Conservation (phyloP, 1,140 invertebrate species). For the Macrotrachela quadricornifera region DNA sequence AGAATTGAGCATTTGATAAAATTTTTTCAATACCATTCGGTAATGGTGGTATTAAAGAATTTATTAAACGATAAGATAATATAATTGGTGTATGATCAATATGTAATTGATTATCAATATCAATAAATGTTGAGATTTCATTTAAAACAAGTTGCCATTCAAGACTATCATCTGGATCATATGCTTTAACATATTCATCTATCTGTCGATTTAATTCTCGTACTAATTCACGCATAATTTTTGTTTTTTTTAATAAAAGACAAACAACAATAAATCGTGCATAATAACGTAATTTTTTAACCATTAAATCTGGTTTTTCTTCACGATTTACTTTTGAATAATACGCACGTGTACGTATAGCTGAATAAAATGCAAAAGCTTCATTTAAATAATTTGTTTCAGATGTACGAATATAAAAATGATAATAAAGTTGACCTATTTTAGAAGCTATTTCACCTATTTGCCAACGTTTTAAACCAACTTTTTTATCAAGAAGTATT, state of each 20-base stretch:
- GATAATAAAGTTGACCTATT: constrained; percentile 93
- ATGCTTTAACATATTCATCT: constrained; percentile 74
- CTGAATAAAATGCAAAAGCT: constrained; percentile 83
- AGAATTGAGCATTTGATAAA: too few relatives aligned
- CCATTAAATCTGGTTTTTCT: constrained; percentile 80
- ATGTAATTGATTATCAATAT: constrained; percentile 19
- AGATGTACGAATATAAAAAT: constrained; percentile 84
- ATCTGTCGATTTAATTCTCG: constrained; percentile 54
- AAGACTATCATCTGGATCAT: constrained; percentile 83
- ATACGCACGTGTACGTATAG: constrained; percentile 72
- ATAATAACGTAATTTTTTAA: constrained; percentile 87
- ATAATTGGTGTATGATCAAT: too few relatives aligned
- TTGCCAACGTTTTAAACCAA: constrained; percentile 87
- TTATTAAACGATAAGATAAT: too few relatives aligned
- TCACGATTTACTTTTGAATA: constrained; percentile 79
- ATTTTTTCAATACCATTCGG: too few relatives aligned
- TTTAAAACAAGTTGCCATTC: constrained; percentile 75
- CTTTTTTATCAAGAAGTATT: constrained; percentile 60
- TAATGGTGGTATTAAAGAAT: too few relatives aligned
- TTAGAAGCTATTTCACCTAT: constrained; percentile 95
- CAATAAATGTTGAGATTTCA: constrained; percentile 80
- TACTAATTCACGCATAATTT: constrained; percentile 69
- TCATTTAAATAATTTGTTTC: constrained; percentile 87
- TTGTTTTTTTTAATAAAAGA: constrained; percentile 75
- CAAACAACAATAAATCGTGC: constrained; percentile 89